Evolutionary conservation across 2,888 invertebrate genomes (phyloP).

Genomic region (Flexamia atlantica): DNA sequence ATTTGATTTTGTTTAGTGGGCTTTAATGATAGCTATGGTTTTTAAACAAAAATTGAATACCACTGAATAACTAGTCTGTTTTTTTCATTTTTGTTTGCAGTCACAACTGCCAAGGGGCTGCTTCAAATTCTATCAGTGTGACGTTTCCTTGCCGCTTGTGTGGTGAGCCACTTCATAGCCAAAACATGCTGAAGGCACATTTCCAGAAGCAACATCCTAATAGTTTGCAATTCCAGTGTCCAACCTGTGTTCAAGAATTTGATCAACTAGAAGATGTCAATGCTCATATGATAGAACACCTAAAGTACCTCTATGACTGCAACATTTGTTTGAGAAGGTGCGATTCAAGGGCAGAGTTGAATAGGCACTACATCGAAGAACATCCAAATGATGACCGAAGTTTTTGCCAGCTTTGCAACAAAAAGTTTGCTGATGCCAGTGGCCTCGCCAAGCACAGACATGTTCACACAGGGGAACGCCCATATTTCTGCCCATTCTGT

Average conservation of each 20-base stretch:
- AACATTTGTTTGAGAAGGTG: neutral
- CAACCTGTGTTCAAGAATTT: conserved; percentile 17
- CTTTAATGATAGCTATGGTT: neutral
- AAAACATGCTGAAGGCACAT: conserved; percentile 3
- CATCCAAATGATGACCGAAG: neutral
- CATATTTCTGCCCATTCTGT: conserved; percentile 45
- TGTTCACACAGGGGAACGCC: conserved; percentile 56
- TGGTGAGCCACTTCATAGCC: neutral
- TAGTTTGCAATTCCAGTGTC: conserved; percentile 27
- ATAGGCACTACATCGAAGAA: neutral
- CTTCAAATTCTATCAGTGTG: conserved; percentile 39
- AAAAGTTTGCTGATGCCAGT: conserved; percentile 14
- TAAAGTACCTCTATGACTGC: neutral
- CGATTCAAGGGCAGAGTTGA: neutral
- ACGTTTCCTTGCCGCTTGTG: conserved; percentile 37
- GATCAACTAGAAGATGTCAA: neutral
- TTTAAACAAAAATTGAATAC: neutral
- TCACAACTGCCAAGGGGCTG: conserved; percentile 46
- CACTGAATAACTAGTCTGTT: conserved; percentile 12
- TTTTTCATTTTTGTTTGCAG: conserved; percentile 36
- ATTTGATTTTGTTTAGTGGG: neutral
- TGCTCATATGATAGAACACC: neutral
- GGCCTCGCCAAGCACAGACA: conserved; percentile 45
- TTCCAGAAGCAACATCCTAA: conserved; percentile 27
- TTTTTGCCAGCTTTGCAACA: conserved; percentile 17